These are phyloP conservation scores for Triops longicaudatus DNA, from an alignment of 1,140 invertebrate species.

Conservation along the genomic window DNA sequence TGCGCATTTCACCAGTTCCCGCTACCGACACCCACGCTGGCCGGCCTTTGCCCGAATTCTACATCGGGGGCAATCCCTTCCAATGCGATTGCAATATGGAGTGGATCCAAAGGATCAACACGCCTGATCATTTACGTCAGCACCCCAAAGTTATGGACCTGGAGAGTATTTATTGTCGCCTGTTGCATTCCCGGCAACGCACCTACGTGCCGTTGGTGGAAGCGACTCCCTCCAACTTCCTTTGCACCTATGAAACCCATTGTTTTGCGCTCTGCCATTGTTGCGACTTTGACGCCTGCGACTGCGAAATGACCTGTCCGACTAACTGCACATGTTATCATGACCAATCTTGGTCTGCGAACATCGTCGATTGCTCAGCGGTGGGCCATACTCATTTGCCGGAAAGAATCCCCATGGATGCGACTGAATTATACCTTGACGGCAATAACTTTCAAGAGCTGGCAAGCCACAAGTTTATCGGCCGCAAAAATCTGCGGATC, in stretches of 20 bases:
- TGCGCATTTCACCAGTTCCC: constrained; percentile 48
- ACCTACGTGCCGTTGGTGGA: constrained; percentile 73
- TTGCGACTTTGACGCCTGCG: constrained; percentile 89
- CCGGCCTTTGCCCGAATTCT: constrained; percentile 67
- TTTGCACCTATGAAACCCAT: constrained; percentile 84
- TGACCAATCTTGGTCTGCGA: constrained; percentile 85
- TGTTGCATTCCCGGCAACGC: constrained; percentile 71
- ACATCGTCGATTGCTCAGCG: constrained; percentile 82
- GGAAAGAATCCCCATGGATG: constrained; percentile 83
- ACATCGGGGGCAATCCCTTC: constrained; percentile 77
- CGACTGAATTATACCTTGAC: constrained; percentile 84
- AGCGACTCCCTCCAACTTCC: constrained; percentile 75
- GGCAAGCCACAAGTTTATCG: constrained; percentile 82
- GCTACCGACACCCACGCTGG: constrained; percentile 52
- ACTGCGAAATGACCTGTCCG: constrained; percentile 91
- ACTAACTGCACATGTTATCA: constrained; percentile 89
- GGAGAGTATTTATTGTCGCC: constrained; percentile 79
- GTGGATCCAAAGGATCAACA: constrained; percentile 74
- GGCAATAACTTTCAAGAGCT: constrained; percentile 80
- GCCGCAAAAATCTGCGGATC: constrained; percentile 70
- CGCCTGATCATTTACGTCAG: constrained; percentile 54
- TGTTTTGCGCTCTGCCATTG: constrained; percentile 88
- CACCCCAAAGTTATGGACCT: constrained; percentile 84
- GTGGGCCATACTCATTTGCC: constrained; percentile 71
- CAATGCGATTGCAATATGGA: constrained; percentile 61